Evolutionary conservation across 2,797 vertebrate genomes (phyloP).

Genomic region (Coluber constrictor): DNA sequence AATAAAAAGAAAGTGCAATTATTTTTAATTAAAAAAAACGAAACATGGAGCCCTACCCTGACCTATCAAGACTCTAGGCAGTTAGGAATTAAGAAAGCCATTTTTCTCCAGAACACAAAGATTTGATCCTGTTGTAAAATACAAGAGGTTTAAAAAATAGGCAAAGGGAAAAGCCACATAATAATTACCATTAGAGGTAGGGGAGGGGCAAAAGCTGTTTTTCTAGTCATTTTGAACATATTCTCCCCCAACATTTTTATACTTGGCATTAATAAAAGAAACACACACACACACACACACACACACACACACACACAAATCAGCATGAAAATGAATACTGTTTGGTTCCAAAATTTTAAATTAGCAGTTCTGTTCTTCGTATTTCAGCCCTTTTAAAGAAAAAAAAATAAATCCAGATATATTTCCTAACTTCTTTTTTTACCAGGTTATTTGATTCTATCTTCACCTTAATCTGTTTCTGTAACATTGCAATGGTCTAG

Average conservation of each 20-base stretch:
- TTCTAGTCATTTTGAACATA: slow-evolving; percentile 46
- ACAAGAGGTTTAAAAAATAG: slow-evolving; percentile 53
- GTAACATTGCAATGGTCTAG: background rate
- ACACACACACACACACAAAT: background rate
- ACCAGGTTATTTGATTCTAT: background rate
- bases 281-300: no score
- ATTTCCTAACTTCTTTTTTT: background rate
- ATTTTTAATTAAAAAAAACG: slow-evolving; percentile 57
- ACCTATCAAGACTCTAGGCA: background rate
- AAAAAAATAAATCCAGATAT: background rate
- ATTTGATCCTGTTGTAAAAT: slow-evolving; percentile 60
- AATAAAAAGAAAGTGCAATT: slow-evolving; percentile 54
- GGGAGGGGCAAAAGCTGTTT: background rate
- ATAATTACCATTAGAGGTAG: slow-evolving; percentile 42
- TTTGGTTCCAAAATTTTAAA: slow-evolving; percentile 25
- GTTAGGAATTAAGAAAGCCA: background rate
- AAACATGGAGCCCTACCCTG: slow-evolving; percentile 63
- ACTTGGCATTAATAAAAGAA: slow-evolving; percentile 33
- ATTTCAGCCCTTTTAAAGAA: background rate
- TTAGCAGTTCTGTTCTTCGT: slow-evolving; percentile 12
- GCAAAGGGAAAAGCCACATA: slow-evolving; percentile 14
- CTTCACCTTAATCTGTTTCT: background rate
- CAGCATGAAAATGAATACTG: slow-evolving; percentile 20
- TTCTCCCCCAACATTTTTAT: slow-evolving; percentile 58
- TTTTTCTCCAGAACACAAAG: slow-evolving; percentile 15